Base-by-base conservation (phyloP, 1,140 invertebrate species). In the Drosophila erecta region DNA sequence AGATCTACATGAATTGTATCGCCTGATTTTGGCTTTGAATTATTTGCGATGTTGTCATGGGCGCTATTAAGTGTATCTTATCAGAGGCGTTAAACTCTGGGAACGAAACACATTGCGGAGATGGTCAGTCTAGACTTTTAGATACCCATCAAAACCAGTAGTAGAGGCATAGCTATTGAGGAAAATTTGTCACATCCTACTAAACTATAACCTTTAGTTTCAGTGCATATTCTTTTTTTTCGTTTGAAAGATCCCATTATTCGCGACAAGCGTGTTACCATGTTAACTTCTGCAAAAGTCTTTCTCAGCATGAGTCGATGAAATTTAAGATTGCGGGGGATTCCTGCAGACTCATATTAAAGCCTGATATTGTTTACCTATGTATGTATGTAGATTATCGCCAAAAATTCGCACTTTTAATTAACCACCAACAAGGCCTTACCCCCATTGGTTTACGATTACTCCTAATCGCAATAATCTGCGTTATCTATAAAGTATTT, bases 11-110 rank as follows among this genome's bases (percentile, higher is more conserved):
- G 49, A 20, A 55, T 41, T 30, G 20, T 44, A 46, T 69, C 62
- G 64, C 67, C 64, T 70, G 67, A 70, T 70, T 70, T 70, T 49
- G 24, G 64, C 49, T 44, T 20, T 37, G 35, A 57, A 47, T 73
- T 55, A 33, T 62, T 62, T 47, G 40, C 40, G 40, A 79, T 61
- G 62, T 57, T 72, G 72, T 60, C 72, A 72, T 49, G 58, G 37
- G 46, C 75, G 47, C 49, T 64, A 72, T 76, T 66, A 76, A 65
- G 70, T 67, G 72, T 79, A 84, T 84, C 81, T 84, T 84, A 84
- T 84, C 81, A 80, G 65, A 58, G 41, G 38, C 17, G 59, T 51
- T 62, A 41, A 61, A 61, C 49, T 51, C 55, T 35, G 60, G 73
- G 67, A 53, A 66, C 43, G 64, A 65, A 54, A 65, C 66, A 60